These are phyloP conservation scores for Chrysomallon squamiferum DNA, from an alignment of 1,140 invertebrate species.

Conservation along the genomic window DNA sequence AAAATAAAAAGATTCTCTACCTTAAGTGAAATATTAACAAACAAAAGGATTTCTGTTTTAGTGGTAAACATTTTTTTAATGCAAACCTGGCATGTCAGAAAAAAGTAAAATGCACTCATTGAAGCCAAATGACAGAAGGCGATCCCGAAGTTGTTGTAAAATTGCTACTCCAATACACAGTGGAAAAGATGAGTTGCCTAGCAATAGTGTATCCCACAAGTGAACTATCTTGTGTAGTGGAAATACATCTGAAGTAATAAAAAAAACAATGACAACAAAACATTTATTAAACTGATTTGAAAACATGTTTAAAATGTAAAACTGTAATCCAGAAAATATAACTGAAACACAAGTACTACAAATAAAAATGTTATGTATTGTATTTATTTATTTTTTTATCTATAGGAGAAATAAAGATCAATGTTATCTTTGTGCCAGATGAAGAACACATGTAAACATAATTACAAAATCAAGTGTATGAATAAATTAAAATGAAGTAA, in stretches of 20 bases:
- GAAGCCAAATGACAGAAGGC: slow-evolving; percentile 87
- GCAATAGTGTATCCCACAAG: slow-evolving; percentile 94
- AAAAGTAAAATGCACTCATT: slow-evolving; percentile 98
- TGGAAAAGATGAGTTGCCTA: slow-evolving; percentile 93
- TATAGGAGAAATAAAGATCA: too few species aligned
- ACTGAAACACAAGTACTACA: not conserved
- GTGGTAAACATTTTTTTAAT: too few species aligned
- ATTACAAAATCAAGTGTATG: too few species aligned
- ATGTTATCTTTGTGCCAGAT: too few species aligned
- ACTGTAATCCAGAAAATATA: not conserved
- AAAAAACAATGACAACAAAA: slow-evolving; percentile 9
- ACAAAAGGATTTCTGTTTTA: too few species aligned
- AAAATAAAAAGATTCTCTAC: too few species aligned
- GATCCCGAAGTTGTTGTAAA: slow-evolving; percentile 84
- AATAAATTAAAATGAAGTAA: too few species aligned
- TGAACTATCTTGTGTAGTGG: slow-evolving; percentile 98
- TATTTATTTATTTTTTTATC: not conserved
- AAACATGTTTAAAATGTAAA: too few species aligned
- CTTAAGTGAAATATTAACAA: too few species aligned
- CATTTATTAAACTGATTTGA: too few species aligned
- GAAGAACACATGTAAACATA: too few species aligned
- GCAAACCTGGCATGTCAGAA: slow-evolving; percentile 92
- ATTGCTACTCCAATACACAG: slow-evolving; percentile 94
- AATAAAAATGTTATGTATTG: not conserved
- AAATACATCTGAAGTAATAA: slow-evolving; percentile 83